phyloP scores from a whole-genome alignment of 2,888 invertebrate genomes.

The Pherbina coryleti region DNA sequence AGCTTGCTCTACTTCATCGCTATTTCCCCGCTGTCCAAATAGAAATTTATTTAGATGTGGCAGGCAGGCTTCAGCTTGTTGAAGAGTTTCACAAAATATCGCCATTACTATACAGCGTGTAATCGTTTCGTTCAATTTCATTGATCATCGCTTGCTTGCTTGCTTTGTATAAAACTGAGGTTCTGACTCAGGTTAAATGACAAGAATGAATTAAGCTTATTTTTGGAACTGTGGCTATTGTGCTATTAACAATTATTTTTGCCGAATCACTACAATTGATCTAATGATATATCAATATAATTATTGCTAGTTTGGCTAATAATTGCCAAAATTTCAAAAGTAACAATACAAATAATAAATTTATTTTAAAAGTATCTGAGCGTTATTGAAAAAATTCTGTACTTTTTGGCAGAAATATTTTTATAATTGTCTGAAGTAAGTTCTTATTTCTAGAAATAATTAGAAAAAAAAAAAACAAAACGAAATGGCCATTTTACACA shows the following conservation, averaged over 20 bases:
- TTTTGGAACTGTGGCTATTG: neutral
- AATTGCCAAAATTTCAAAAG: neutral
- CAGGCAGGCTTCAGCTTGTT: conserved; percentile 15
- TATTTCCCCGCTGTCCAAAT: neutral
- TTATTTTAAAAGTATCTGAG: too few species aligned
- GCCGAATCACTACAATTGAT: neutral
- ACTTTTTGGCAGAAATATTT: too few species aligned
- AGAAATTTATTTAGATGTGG: neutral
- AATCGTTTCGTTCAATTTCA: conserved; percentile 19
- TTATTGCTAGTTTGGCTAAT: neutral
- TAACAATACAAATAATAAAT: too few species aligned
- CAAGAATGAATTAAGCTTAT: neutral
- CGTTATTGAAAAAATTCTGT: too few species aligned
- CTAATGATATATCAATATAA: neutral
- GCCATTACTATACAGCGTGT: neutral
- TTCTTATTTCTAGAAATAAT: too few species aligned
- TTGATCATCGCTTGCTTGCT: conserved; percentile 15
- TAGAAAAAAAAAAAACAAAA: too few species aligned
- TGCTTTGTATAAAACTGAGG: neutral
- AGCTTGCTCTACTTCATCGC: neutral
- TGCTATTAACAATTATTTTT: too few species aligned
- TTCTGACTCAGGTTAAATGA: neutral
- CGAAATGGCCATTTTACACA: too few species aligned
- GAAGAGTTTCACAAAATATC: neutral
- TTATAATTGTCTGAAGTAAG: too few species aligned